phyloP scores from a whole-genome alignment of 2,888 invertebrate genomes.

The Aplocera efformata region DNA sequence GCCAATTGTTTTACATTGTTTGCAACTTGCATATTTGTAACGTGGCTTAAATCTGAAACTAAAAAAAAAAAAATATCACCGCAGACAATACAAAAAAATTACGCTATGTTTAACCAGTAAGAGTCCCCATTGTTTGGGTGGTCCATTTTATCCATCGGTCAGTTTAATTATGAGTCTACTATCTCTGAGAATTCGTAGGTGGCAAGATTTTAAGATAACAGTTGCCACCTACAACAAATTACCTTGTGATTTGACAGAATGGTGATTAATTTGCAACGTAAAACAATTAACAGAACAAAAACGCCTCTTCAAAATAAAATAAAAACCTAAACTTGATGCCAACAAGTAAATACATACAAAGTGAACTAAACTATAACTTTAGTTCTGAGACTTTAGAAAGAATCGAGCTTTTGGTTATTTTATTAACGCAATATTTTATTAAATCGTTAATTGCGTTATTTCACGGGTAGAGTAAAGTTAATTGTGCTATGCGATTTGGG shows the following conservation, averaged over 20 bases:
- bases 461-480: too few species aligned
- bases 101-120: neutral
- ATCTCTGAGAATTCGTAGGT: slow-evolving; percentile 39
- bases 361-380: too few species aligned
- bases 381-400: too few species aligned
- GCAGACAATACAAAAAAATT: neutral
- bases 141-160: slow-evolving; percentile 32
- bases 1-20: too few species aligned
- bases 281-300: slow-evolving; percentile 1
- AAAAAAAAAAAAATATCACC: too few species aligned
- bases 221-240: slow-evolving; percentile 43
- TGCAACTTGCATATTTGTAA: too few species aligned
- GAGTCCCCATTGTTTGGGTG: slow-evolving; percentile 31
- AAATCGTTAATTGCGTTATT: neutral
- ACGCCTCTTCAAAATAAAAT: neutral
- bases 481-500: too few species aligned
- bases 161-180: slow-evolving; percentile 11
- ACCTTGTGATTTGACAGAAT: slow-evolving; percentile 55
- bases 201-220: slow-evolving; percentile 50
- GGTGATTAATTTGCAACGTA: slow-evolving; percentile 45
- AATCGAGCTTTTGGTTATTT: neutral
- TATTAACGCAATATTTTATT: neutral
- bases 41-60: too few species aligned
- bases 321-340: neutral
- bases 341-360: neutral